phyloP scores from a whole-genome alignment of 92 coral and sea anemone genomes.

The Pocillopora meandrina region DNA sequence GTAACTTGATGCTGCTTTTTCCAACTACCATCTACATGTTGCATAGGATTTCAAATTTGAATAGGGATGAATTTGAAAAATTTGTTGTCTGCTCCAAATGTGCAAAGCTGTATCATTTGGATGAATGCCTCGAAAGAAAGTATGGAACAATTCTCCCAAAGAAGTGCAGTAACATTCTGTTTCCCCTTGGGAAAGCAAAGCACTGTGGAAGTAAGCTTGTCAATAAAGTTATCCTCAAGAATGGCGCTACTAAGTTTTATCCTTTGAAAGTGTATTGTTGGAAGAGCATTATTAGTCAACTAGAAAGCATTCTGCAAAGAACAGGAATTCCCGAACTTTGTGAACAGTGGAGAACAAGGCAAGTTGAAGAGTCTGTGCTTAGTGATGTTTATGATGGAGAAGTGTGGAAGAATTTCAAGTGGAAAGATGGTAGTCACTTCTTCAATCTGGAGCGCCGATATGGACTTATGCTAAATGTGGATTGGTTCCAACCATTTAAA shows the following conservation, averaged over 20 bases:
- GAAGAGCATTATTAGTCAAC: conserved; percentile 33
- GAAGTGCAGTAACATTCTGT: conserved; percentile 20
- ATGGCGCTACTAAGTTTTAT: conserved; percentile 40
- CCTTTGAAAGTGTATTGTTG: conserved; percentile 45
- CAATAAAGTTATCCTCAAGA: conserved; percentile 32
- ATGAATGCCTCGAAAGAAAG: conserved; percentile 39
- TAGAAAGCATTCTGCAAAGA: conserved; percentile 46
- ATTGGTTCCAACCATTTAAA: conserved; percentile 56
- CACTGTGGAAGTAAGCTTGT: conserved; percentile 45
- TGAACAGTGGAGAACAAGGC: conserved; percentile 50
- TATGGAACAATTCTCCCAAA: conserved; percentile 31
- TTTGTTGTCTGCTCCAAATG: conserved; percentile 61
- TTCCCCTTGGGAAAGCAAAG: conserved; percentile 36
- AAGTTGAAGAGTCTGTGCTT: conserved; percentile 28
- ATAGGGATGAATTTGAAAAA: conserved; percentile 33
- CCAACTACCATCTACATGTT: conserved; percentile 31
- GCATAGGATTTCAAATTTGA: conserved; percentile 7
- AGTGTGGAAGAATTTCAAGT: conserved; percentile 47
- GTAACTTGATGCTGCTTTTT: conserved; percentile 18
- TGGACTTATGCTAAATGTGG: conserved; percentile 50
- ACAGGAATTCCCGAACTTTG: conserved; percentile 53
- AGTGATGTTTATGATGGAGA: conserved; percentile 56
- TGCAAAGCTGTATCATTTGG: conserved; percentile 35
- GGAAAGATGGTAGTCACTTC: conserved; percentile 40
- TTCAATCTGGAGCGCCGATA: conserved; percentile 29